phyloP scores from a whole-genome alignment of 1,140 invertebrate species.

The Drosophila watanabei region DNA sequence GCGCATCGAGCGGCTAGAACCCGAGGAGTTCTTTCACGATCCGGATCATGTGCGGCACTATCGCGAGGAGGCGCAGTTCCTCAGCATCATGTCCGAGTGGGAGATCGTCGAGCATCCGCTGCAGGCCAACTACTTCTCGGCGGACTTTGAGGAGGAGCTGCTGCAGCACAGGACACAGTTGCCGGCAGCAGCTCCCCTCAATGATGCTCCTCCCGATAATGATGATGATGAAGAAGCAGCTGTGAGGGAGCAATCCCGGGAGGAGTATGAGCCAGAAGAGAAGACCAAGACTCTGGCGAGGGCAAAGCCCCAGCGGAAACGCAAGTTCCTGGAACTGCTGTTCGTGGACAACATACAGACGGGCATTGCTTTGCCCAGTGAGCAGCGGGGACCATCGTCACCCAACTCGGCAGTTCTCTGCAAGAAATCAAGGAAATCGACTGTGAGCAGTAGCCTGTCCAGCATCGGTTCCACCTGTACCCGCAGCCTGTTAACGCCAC shows the following conservation, averaged over 20 bases:
- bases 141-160: conserved; percentile 80
- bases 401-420: conserved; percentile 27
- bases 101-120: conserved; percentile 77
- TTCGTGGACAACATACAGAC: conserved; percentile 73
- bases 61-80: conserved; percentile 74
- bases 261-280: not conserved
- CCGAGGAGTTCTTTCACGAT: conserved; percentile 83
- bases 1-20: conserved; percentile 72
- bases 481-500: not conserved
- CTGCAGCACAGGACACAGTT: conserved; percentile 52
- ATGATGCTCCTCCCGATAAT: not conserved
- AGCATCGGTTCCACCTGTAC: conserved; percentile 28
- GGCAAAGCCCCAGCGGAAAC: conserved; percentile 36
- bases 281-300: not conserved
- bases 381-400: not conserved
- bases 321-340: conserved; percentile 64
- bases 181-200: not conserved
- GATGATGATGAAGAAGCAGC: not conserved
- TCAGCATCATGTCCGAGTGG: conserved; percentile 82
- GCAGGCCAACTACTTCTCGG: conserved; percentile 73
- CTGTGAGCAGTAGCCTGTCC: conserved; percentile 32
- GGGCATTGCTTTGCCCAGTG: conserved; percentile 55
- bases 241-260: not conserved
- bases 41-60: conserved; percentile 78
- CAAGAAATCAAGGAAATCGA: conserved; percentile 56